These are phyloP conservation scores for Cantharis flavilabris DNA, from an alignment of 2,888 invertebrate genomes.

Conservation along the genomic window DNA sequence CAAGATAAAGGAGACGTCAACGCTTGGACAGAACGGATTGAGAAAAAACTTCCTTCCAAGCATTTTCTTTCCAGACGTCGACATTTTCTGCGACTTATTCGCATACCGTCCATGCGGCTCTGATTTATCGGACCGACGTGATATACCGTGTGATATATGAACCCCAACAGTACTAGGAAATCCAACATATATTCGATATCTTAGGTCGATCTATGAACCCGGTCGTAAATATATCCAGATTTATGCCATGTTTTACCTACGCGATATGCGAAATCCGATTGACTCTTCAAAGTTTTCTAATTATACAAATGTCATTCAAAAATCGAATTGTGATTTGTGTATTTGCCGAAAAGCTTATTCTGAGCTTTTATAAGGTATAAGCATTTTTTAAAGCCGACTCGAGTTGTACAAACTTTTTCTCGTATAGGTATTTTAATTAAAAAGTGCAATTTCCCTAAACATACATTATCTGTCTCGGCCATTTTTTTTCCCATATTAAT, in stretches of 20 bases:
- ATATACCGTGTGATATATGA: conserved; percentile 56
- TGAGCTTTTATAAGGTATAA: not conserved
- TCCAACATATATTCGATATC: conserved; percentile 50
- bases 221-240: conserved; percentile 54
- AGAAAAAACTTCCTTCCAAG: not conserved
- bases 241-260: conserved; percentile 41
- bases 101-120: conserved; percentile 43
- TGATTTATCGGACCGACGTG: conserved; percentile 56
- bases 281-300: conserved; percentile 37
- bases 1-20: not conserved
- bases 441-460: not conserved
- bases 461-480: not conserved
- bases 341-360: conserved; percentile 2
- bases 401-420: not conserved
- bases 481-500: not conserved
- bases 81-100: conserved; percentile 44
- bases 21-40: not conserved
- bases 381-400: conserved; percentile 4
- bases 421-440: not conserved
- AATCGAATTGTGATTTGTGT: conserved; percentile 38
- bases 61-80: conserved; percentile 35
- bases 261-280: conserved; percentile 33
- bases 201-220: conserved; percentile 53
- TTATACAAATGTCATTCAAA: conserved; percentile 39
- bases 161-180: conserved; percentile 48